Evolutionary conservation across 1,140 invertebrate genomes (phyloP), one percentile per base, ranked within the genome.

Genomic region (Lasioglossum baleicum): DNA sequence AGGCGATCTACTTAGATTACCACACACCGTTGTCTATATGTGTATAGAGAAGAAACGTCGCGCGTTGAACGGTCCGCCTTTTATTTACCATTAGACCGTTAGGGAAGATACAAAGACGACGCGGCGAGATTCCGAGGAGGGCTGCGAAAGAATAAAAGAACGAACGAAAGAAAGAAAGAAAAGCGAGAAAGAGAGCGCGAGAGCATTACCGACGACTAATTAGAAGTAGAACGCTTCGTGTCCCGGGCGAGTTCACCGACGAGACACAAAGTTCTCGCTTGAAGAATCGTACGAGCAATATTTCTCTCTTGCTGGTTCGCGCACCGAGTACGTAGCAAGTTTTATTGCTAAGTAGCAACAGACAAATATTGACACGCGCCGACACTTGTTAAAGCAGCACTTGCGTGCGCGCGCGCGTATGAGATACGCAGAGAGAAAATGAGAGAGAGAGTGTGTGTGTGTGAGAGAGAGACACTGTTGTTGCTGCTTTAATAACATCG

Each of bases 11-110:
- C 65, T 76, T 87, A 86, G 84, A 86, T 86, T 78, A 84, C 81
- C 70, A 53, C 51, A 82, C 58, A 83, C 60, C 74, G 68, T 87
- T 87, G 84, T 87, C 81, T 86, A 87, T 87, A 87, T 87, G 85
- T 86, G 85, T 86, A 86, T 79, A 86, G 71, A 80, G 31, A 7
- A n/a, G 7, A 58, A n/a, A 66, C 68, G 42, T 75, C 81, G 81
- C 61, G 75, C 31, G 48, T 70, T 13, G 22, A 72, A 85, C 69
- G 70, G 77, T 60, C 42, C 35, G 80, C 66, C 70, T 82, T 82
- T 85, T 70, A 64, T 78, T 85, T 73, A 77, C 74, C 58, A 77
- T 74, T 67, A 82, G 11, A 42, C 22, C 58, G 60, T 68, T 68
- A 61, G 65, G 68, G 17, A 58, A 58, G 17, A 17, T 69, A 40